phyloP scores from a whole-genome alignment of 2,113 vertebrate species.

The Leptodactylus fuscus region DNA sequence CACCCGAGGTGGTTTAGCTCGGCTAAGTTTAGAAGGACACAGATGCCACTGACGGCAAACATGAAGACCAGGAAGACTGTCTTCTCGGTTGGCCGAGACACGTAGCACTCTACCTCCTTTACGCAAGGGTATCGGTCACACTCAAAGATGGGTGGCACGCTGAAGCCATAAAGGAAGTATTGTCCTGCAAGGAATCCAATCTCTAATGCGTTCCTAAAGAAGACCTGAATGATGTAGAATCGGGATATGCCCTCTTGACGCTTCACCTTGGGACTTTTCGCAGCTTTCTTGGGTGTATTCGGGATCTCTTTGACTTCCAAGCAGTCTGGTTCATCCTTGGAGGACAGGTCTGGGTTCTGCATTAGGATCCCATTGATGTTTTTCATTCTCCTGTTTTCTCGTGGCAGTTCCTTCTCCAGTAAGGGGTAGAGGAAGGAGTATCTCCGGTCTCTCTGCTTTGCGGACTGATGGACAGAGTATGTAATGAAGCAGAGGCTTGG shows the following conservation, averaged over 20 bases:
- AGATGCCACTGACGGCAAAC: conserved; percentile 91
- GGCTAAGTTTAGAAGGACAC: conserved; percentile 88
- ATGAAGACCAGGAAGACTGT: conserved; percentile 89
- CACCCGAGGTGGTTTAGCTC: conserved; percentile 92
- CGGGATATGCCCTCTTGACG: conserved; percentile 86
- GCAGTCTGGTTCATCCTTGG: conserved; percentile 79
- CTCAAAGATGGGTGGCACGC: conserved; percentile 83
- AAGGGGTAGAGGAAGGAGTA: conserved; percentile 83
- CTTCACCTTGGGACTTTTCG: conserved; percentile 76
- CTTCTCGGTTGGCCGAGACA: conserved; percentile 88
- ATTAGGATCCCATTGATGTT: conserved; percentile 77
- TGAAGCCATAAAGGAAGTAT: conserved; percentile 88
- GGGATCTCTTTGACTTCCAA: conserved; percentile 82
- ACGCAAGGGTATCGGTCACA: conserved; percentile 88
- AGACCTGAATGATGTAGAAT: conserved; percentile 89
- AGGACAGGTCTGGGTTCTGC: conserved; percentile 73
- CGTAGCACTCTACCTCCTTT: conserved; percentile 90
- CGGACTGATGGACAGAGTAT: conserved; percentile 87
- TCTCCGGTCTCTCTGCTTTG: conserved; percentile 83
- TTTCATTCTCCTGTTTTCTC: conserved; percentile 71
- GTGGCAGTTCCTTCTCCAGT: conserved; percentile 76
- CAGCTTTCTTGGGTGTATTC: conserved; percentile 70
- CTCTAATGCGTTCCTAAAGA: conserved; percentile 88
- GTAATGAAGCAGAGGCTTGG: conserved; percentile 93
- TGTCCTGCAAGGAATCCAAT: conserved; percentile 87